Evolutionary conservation across 2,113 vertebrate genomes (phyloP).

Genomic region (Jacana jacana): DNA sequence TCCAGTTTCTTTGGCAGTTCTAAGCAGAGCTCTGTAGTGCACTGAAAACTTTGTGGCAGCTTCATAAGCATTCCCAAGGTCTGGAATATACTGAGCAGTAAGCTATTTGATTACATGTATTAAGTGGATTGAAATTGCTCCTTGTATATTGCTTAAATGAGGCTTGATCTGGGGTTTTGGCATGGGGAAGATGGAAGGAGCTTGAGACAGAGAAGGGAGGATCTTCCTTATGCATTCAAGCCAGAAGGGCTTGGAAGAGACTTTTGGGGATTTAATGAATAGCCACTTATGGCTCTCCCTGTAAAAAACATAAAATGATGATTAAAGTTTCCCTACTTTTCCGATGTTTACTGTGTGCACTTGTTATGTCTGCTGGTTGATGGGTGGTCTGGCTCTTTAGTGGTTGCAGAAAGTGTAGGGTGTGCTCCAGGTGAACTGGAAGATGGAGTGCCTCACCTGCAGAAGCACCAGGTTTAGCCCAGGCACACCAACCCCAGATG

Average conservation of each 20-base stretch:
- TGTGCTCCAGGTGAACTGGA: neutral
- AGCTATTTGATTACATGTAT: neutral
- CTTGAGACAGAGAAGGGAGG: neutral
- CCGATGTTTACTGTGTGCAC: neutral
- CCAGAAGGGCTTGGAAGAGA: neutral
- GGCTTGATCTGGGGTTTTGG: conserved; percentile 10
- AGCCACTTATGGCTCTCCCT: neutral
- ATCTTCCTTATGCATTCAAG: neutral
- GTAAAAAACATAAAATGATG: neutral
- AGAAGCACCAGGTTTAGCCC: neutral
- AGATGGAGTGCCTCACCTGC: neutral
- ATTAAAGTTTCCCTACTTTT: neutral
- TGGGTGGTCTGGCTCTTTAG: neutral
- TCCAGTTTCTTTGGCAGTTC: conserved; percentile 16
- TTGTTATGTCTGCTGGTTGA: neutral
- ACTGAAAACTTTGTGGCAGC: conserved; percentile 25
- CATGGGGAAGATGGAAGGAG: neutral
- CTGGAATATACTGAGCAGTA: neutral
- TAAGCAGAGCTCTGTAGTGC: neutral
- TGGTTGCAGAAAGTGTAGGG: neutral
- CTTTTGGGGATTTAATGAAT: neutral
- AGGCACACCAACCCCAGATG: fast-evolving
- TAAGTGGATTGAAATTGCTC: conserved; percentile 20
- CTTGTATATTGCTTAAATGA: neutral
- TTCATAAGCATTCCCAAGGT: conserved; percentile 14